Evolutionary conservation across 64 coral and sea anemone genomes (phyloP).

Genomic region (Montipora efflorescens): DNA sequence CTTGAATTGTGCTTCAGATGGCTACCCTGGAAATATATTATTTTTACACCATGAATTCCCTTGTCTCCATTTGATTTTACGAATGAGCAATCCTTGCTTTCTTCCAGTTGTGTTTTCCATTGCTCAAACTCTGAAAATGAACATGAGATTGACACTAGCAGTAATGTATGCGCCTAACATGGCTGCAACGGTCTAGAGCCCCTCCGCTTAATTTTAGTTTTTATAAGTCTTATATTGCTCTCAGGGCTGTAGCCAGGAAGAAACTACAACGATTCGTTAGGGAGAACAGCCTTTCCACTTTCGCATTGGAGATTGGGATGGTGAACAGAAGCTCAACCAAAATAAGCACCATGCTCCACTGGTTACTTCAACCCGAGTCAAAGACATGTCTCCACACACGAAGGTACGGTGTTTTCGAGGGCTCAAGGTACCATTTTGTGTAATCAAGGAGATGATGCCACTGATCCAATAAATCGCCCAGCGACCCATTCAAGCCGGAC

Average conservation of each 20-base stretch:
- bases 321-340: slow-evolving; percentile 58
- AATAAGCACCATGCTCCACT: not conserved
- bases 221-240: slow-evolving; percentile 51
- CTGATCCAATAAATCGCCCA: slow-evolving; percentile 60
- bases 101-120: too few species aligned
- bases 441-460: slow-evolving; percentile 68
- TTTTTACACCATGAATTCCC: too few species aligned
- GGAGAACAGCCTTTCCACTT: slow-evolving; percentile 76
- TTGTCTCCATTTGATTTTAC: too few species aligned
- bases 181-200: not conserved
- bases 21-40: too few species aligned
- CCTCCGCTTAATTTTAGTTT: slow-evolving; percentile 50
- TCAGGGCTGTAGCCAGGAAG: slow-evolving; percentile 54
- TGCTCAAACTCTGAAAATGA: too few species aligned
- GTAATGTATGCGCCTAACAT: too few species aligned
- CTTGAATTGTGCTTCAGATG: too few species aligned
- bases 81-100: too few species aligned
- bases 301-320: slow-evolving; percentile 70
- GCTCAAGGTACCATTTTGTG: slow-evolving; percentile 59
- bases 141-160: too few species aligned
- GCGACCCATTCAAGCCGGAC: slow-evolving; percentile 53
- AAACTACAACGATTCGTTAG: slow-evolving; percentile 70
- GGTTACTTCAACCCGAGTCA: not conserved
- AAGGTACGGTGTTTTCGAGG: slow-evolving; percentile 40
- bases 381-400: slow-evolving; percentile 74